These are phyloP conservation scores for Plemyria rubiginata DNA, from an alignment of 2,888 invertebrate genomes.

Conservation along the genomic window DNA sequence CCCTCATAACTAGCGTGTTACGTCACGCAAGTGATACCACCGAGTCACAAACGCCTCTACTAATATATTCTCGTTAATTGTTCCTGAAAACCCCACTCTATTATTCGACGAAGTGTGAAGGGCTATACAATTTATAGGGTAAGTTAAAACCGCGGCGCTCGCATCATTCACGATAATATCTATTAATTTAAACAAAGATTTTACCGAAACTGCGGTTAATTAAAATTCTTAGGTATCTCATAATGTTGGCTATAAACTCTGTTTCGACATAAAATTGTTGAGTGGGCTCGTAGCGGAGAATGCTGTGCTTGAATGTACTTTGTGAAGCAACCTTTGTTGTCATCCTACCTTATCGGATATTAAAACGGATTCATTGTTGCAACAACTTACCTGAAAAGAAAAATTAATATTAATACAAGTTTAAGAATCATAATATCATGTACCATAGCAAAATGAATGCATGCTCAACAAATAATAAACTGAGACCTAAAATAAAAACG, in stretches of 20 bases:
- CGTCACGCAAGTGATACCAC: slow-evolving; percentile 51
- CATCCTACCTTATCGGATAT: slow-evolving; percentile 18
- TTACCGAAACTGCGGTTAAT: slow-evolving; percentile 46
- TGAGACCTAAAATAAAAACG: no score
- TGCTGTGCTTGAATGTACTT: slow-evolving; percentile 13
- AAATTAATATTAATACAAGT: slow-evolving; percentile 7
- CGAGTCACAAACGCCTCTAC: slow-evolving; percentile 55
- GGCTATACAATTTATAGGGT: slow-evolving; percentile 65
- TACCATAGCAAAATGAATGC: neutral
- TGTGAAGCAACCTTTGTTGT: slow-evolving; percentile 19
- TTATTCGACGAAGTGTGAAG: slow-evolving; percentile 78
- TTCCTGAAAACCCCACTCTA: slow-evolving; percentile 68
- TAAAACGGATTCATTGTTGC: slow-evolving; percentile 8
- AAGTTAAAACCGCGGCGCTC: slow-evolving; percentile 65
- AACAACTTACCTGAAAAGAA: slow-evolving; percentile 43
- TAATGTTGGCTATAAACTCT: slow-evolving; percentile 46
- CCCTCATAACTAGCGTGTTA: slow-evolving; percentile 15
- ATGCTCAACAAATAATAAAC: slow-evolving; percentile 2
- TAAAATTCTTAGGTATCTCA: slow-evolving; percentile 54
- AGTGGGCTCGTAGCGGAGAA: slow-evolving; percentile 22
- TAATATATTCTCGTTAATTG: slow-evolving; percentile 75
- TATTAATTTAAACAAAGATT: slow-evolving; percentile 60
- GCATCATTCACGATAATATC: slow-evolving; percentile 65
- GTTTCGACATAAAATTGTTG: slow-evolving; percentile 41
- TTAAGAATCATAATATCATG: neutral